A percentile compares a stretch with the other conserved stretches of the same genome.
Evolutionary conservation across 2,888 invertebrate species (phyloP).

Genomic region (Rhagonycha lutea): DNA sequence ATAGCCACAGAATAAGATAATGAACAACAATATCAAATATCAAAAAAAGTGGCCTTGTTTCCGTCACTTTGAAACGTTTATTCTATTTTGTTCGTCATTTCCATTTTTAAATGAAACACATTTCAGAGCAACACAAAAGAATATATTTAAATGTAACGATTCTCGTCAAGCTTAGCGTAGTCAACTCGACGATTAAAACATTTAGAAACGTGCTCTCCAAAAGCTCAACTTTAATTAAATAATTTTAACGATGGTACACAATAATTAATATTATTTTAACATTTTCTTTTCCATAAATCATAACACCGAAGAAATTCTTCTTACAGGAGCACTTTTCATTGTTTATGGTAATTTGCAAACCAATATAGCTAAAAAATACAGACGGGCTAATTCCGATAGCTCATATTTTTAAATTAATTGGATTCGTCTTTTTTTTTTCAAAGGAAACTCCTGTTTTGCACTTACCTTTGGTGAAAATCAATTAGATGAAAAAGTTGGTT

Average conservation of each 20-base stretch:
- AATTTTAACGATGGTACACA: constrained; percentile 9
- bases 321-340: not conserved
- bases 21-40: not conserved
- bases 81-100: not conserved
- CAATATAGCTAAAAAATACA: no score
- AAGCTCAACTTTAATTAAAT: constrained; percentile 25
- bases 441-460: not conserved
- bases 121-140: constrained; percentile 16
- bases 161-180: constrained; percentile 12
- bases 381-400: not conserved
- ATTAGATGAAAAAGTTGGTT: not conserved
- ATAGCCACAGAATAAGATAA: not conserved
- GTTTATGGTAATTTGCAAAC: not conserved
- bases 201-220: constrained; percentile 27
- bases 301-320: not conserved
- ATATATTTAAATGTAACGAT: constrained; percentile 18
- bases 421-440: not conserved
- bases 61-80: not conserved
- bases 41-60: not conserved
- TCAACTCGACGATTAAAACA: constrained; percentile 32
- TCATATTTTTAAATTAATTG: not conserved
- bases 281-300: not conserved
- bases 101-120: constrained; percentile 8
- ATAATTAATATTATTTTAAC: not conserved
- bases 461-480: not conserved